Conservation (phyloP, 2,888 invertebrate species). For the Hirtodrosophila trivittata region DNA sequence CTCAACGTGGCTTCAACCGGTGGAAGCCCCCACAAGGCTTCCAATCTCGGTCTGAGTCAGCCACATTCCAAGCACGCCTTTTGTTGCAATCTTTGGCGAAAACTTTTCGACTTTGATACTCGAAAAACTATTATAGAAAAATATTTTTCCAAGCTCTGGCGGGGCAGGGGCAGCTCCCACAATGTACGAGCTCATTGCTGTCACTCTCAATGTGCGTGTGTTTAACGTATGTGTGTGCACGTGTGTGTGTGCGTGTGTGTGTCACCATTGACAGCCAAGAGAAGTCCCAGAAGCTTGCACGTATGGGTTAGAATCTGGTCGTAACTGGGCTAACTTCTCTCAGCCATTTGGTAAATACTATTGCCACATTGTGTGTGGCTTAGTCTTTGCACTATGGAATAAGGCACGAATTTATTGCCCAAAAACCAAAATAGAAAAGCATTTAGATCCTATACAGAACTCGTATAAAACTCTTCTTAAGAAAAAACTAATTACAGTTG, state of each 20-base stretch:
- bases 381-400: conserved; percentile 20
- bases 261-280: conserved; percentile 43
- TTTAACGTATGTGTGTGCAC: conserved; percentile 8
- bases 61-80: conserved; percentile 24
- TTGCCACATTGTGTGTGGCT: conserved; percentile 34
- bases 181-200: conserved; percentile 65
- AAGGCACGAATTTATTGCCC: no score
- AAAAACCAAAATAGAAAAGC: neutral
- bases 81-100: conserved; percentile 56
- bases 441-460: no score
- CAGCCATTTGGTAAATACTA: conserved; percentile 21
- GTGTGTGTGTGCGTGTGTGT: conserved; percentile 5
- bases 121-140: conserved; percentile 75
- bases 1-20: neutral
- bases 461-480: no score
- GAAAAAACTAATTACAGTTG: no score
- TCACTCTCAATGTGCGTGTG: conserved; percentile 19
- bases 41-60: conserved; percentile 33
- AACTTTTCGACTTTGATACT: conserved; percentile 75
- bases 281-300: conserved; percentile 20
- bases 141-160: conserved; percentile 59
- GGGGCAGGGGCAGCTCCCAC: conserved; percentile 25
- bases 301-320: conserved; percentile 17
- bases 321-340: neutral
- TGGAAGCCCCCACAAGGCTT: conserved; percentile 2